A percentile compares a stretch with the other conserved stretches of the same genome.
phyloP scores from a whole-genome alignment of 2,888 invertebrate species.

The Ischnura elegans region DNA sequence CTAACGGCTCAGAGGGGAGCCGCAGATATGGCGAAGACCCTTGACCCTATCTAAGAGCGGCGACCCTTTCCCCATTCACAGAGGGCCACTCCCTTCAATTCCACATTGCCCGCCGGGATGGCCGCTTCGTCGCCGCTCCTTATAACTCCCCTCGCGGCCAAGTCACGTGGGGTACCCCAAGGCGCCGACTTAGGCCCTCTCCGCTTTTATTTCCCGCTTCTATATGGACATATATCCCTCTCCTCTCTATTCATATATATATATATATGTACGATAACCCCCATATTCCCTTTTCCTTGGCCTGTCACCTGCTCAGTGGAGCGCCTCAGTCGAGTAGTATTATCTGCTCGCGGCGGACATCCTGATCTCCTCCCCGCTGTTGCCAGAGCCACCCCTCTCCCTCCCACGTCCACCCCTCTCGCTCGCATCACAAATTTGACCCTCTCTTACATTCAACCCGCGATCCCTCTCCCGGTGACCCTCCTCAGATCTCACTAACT shows the following conservation, averaged over 20 bases:
- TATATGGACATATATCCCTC: neutral
- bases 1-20: slow-evolving; percentile 22
- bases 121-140: slow-evolving; percentile 2
- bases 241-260: neutral
- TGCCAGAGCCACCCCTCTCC: neutral
- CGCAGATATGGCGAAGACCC: slow-evolving; percentile 40
- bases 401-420: neutral
- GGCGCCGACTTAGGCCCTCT: neutral
- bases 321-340: slow-evolving; percentile 10
- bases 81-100: neutral
- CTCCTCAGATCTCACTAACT: neutral
- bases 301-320: slow-evolving; percentile 53
- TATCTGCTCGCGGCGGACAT: slow-evolving; percentile 34
- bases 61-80: neutral
- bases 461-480: neutral
- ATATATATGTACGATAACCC: neutral
- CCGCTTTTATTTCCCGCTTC: neutral
- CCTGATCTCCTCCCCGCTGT: neutral
- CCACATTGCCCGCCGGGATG: neutral
- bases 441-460: slow-evolving; percentile 21
- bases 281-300: neutral
- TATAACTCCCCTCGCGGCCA: no score
- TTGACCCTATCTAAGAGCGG: slow-evolving; percentile 28
- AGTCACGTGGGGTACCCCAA: neutral
- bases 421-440: slow-evolving; percentile 3